Percentiles rank a stretch among this genome's conserved stretches.
These are phyloP conservation scores for Acrocephalus arundinaceus DNA, from an alignment of 2,113 vertebrate genomes.

Conservation along the genomic window DNA sequence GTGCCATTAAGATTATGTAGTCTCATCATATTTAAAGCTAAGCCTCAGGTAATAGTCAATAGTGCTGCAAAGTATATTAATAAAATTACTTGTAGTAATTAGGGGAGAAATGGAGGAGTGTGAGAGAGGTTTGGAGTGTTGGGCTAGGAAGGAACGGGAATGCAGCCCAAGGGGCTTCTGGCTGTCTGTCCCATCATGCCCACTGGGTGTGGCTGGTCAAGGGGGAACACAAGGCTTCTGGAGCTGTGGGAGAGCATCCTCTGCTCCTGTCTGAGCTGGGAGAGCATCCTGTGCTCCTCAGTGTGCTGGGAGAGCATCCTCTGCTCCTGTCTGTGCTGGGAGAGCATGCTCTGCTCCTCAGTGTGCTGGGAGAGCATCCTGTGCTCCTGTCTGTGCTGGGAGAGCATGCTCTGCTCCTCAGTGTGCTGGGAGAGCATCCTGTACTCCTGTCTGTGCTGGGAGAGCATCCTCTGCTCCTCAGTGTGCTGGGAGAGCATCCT, in stretches of 20 bases:
- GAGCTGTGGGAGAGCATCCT: neutral
- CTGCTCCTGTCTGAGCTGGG: neutral
- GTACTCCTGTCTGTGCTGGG: neutral
- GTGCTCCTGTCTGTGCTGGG: neutral
- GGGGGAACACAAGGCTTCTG: neutral
- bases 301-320: neutral
- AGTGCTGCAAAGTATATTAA: slow-evolving; percentile 77
- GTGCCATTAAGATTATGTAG: slow-evolving; percentile 69
- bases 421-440: neutral
- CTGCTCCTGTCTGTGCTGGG: neutral
- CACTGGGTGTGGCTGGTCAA: neutral
- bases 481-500: no score
- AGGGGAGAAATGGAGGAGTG: slow-evolving; percentile 54
- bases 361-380: neutral
- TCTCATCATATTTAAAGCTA: slow-evolving; percentile 71
- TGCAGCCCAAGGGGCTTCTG: neutral
- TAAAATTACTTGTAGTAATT: slow-evolving; percentile 77
- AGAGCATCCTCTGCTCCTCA: neutral
- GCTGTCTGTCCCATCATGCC: neutral
- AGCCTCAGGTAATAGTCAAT: slow-evolving; percentile 77
- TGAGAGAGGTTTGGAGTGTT: slow-evolving; percentile 29
- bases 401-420: neutral
- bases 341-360: neutral
- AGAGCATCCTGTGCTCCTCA: neutral
- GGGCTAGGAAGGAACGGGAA: slow-evolving; percentile 34